Conservation (phyloP, 2,113 vertebrate species). For the Aix galericulata region DNA sequence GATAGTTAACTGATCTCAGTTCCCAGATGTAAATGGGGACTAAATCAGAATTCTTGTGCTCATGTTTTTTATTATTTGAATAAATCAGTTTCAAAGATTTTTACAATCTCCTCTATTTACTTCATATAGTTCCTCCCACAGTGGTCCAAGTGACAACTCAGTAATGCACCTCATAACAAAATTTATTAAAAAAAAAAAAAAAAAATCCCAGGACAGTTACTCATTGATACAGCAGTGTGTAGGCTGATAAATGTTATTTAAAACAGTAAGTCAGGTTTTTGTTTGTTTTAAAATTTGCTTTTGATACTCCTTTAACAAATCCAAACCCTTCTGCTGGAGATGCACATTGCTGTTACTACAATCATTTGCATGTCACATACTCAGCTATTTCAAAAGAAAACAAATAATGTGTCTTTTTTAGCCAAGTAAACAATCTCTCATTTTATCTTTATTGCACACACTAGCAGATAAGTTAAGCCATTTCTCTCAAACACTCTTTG, state of each 20-base stretch:
- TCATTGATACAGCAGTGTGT: not conserved
- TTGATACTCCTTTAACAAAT: not conserved
- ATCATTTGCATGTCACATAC: constrained; percentile 21
- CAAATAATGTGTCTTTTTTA: constrained; percentile 28
- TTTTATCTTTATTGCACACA: constrained; percentile 53
- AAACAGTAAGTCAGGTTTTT: not conserved
- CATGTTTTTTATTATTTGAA: not conserved
- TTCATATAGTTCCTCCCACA: not conserved
- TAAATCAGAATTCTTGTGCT: not conserved
- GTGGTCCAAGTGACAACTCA: not conserved
- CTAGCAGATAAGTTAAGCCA: constrained; percentile 13
- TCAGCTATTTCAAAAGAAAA: constrained; percentile 35
- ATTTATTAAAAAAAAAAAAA: constrained; percentile 1
- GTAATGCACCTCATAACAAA: not conserved
- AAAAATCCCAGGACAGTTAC: not conserved
- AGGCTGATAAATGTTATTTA: not conserved
- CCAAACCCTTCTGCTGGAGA: not conserved
- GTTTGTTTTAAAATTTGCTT: constrained; percentile 6
- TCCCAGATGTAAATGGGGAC: not conserved
- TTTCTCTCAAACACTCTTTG: constrained; percentile 25
- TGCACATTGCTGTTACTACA: not conserved
- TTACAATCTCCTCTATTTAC: not conserved
- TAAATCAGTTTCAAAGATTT: not conserved
- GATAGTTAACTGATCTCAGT: not conserved
- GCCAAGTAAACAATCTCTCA: constrained; percentile 23